Conservation (phyloP, 2,113 vertebrate species). For the Colius striatus region DNA sequence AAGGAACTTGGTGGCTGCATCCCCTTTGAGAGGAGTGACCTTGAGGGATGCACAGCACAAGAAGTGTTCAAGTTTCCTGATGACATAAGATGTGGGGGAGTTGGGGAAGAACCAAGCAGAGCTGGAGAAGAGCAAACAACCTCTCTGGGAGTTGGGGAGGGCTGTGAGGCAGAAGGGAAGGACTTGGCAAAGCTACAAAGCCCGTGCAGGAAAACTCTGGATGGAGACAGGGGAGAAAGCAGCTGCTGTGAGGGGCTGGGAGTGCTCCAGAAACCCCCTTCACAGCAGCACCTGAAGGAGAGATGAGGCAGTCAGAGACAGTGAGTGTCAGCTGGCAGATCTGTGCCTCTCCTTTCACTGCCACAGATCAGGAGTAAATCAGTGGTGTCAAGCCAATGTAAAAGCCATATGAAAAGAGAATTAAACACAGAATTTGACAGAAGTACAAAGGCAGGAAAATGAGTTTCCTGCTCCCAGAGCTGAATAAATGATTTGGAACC, state of each 20-base stretch:
- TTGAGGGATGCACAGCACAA: neutral
- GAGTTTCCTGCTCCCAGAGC: neutral
- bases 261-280: neutral
- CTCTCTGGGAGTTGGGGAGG: neutral
- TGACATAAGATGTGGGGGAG: neutral
- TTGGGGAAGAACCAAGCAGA: neutral
- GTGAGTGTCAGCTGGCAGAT: neutral
- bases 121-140: neutral
- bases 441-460: neutral
- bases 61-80: neutral
- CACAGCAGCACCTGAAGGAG: neutral
- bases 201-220: neutral
- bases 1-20: neutral
- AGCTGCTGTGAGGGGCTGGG: neutral
- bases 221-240: neutral
- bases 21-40: neutral
- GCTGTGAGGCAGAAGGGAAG: neutral
- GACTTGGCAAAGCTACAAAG: neutral
- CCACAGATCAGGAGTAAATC: neutral
- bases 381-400: neutral
- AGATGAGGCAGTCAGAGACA: neutral
- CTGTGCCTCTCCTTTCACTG: neutral
- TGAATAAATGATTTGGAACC: neutral
- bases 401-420: neutral
- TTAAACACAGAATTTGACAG: fast-evolving